Conservation (phyloP, 2,113 vertebrate genomes). For the Vulpes ferrilata region DNA sequence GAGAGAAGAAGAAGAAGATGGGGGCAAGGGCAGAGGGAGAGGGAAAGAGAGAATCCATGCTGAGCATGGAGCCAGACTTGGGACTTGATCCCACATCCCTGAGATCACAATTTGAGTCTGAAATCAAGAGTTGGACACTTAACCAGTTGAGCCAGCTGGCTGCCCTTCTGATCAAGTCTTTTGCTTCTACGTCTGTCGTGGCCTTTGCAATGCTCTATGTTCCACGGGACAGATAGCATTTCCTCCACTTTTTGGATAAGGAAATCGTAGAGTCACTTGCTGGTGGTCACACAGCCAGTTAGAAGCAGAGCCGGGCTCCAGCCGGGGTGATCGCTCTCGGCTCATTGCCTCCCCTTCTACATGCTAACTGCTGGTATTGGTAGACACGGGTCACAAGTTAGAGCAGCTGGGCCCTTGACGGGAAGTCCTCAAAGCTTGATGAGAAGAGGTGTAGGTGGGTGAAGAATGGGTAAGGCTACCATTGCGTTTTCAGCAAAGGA, state of each 20-base stretch:
- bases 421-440: not conserved
- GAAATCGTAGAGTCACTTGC: not conserved
- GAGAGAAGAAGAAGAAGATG: not conserved
- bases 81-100: not conserved
- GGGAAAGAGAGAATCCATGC: not conserved
- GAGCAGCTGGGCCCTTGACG: not conserved
- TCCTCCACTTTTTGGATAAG: not conserved
- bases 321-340: not conserved
- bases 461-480: not conserved
- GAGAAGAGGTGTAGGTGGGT: not conserved
- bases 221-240: not conserved
- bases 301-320: not conserved
- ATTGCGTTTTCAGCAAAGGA: not conserved
- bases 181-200: not conserved
- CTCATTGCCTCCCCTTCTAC: not conserved
- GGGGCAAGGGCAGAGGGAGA: not conserved
- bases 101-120: not conserved
- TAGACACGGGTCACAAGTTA: accelerated
- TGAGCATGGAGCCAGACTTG: not conserved
- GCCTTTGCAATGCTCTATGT: not conserved
- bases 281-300: not conserved
- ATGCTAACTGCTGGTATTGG: not conserved
- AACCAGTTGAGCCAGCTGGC: not conserved
- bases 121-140: not conserved
- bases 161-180: not conserved